Evolutionary conservation across 2,888 invertebrate genomes (phyloP), one percentile per base, ranked within the genome.

Genomic region (Fragum sueziense): DNA sequence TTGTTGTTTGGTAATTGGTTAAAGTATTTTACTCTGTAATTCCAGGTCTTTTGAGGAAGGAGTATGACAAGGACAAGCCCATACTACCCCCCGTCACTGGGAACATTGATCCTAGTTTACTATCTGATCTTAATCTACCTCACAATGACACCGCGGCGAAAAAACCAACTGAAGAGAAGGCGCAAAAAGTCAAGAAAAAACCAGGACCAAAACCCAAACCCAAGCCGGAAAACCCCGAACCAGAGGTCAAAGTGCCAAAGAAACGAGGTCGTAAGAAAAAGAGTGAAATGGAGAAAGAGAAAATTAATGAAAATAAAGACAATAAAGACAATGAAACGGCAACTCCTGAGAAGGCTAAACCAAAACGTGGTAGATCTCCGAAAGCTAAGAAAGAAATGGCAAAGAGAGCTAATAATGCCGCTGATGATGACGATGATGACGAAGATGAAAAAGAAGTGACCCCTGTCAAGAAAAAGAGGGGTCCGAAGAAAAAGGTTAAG

Each of bases 321-420:
- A 67, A 71, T 51, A 70, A 86, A 75, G 74, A 75, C 69, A 74
- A 82, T 62, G 41, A 79, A 51, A 76, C 71, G 14, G 52, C 33
- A 59, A 37, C 70, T 20, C 62, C 29, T 33, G 68, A 52, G 33
- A 80, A 76, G 69, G 22, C 69, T 29, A 51, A 74, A 31, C 80
- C 84, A 73, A 79, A 85, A 52, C 75, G 85, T 72, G 86, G 84
- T 25, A 29, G 79, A 69, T 79, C 83, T 69, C 83, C 86, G 22
- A 85, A 85, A 52, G 83, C 78, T 31, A 84, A 80, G 71, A 78
- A 81, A 59, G 74, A 73, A 51, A 57, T 70, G 52, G 59, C 41
- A 52, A 75, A 76, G 34, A 74, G 71, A 47, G 65, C 68, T 11
- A 69, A 74, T 29, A 76, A 51, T 34, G 77, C 74, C 51, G 79